These are phyloP conservation scores for Caranx ignobilis DNA, from an alignment of 2,113 vertebrate genomes.

Conservation along the genomic window DNA sequence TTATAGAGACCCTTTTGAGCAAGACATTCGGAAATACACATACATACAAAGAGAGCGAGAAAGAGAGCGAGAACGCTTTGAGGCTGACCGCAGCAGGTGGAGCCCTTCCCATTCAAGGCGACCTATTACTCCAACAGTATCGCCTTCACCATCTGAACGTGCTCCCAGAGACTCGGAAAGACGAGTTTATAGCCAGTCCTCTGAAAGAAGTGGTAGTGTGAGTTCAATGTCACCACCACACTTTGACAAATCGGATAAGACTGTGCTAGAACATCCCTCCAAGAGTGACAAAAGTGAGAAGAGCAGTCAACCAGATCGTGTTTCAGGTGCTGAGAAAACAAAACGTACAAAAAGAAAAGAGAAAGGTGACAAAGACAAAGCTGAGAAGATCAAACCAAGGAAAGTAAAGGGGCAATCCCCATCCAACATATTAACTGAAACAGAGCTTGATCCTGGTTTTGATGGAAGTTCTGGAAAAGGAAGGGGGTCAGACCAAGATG, in stretches of 20 bases:
- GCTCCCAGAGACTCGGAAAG: conserved; percentile 92
- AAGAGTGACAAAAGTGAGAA: conserved; percentile 92
- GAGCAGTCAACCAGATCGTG: conserved; percentile 87
- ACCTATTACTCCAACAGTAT: conserved; percentile 89
- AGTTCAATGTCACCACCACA: conserved; percentile 94
- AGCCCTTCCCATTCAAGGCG: conserved; percentile 93
- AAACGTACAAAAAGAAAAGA: conserved; percentile 93
- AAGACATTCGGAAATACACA: conserved; percentile 97
- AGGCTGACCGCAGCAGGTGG: conserved; percentile 93
- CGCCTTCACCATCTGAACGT: conserved; percentile 92
- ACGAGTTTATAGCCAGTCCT: conserved; percentile 95
- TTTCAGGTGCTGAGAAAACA: conserved; percentile 86
- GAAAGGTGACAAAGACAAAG: conserved; percentile 91
- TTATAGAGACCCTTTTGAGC: conserved; percentile 95
- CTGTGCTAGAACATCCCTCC: conserved; percentile 85
- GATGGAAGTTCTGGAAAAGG: conserved; percentile 86
- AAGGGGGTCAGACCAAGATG: conserved; percentile 88
- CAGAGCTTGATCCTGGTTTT: conserved; percentile 88
- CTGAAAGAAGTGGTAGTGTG: conserved; percentile 95
- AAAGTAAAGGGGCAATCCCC: conserved; percentile 93
- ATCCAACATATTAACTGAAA: conserved; percentile 88
- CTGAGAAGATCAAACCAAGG: conserved; percentile 87
- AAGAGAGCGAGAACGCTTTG: conserved; percentile 93
- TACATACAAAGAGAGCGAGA: conserved; percentile 96
- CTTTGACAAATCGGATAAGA: conserved; percentile 93